Evolutionary conservation across 2,888 invertebrate species (phyloP).

Genomic region (Xestia sexstrigata): DNA sequence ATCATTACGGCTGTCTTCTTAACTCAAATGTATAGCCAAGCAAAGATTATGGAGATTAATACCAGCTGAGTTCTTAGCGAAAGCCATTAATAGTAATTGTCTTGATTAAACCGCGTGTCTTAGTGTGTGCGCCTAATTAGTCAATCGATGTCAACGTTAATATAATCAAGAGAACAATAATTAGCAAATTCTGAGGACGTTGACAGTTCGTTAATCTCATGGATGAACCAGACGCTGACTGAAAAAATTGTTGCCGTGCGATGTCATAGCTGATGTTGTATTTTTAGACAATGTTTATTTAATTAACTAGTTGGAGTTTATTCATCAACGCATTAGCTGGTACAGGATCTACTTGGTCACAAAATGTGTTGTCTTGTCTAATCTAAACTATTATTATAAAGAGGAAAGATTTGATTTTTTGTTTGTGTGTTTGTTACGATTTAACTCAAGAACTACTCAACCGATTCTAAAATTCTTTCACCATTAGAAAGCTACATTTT

Average conservation of each 20-base stretch:
- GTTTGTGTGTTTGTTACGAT: too few species aligned
- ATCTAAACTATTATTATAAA: too few species aligned
- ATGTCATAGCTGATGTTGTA: conserved; percentile 11
- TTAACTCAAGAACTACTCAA: too few species aligned
- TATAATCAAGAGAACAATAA: conserved; percentile 54
- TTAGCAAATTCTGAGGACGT: conserved; percentile 58
- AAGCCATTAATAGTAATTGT: conserved; percentile 70
- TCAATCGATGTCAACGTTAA: conserved; percentile 60
- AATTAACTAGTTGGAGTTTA: not conserved
- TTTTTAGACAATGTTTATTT: conserved; percentile 17
- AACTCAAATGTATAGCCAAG: conserved; percentile 55
- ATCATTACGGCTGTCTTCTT: conserved; percentile 47
- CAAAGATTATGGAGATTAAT: conserved; percentile 66
- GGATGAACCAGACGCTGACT: conserved; percentile 7
- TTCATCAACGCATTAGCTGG: not conserved
- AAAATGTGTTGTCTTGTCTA: not conserved
- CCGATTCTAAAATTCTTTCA: too few species aligned
- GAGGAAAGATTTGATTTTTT: too few species aligned
- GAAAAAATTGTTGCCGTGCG: not conserved
- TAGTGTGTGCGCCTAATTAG: conserved; percentile 43
- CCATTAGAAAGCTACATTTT: too few species aligned
- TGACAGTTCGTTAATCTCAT: conserved; percentile 49
- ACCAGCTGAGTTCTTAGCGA: conserved; percentile 52
- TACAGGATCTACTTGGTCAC: not conserved
- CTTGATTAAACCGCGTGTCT: conserved; percentile 58